Conservation (phyloP, 2,797 vertebrate genomes). For the Hybognathus amarus region DNA sequence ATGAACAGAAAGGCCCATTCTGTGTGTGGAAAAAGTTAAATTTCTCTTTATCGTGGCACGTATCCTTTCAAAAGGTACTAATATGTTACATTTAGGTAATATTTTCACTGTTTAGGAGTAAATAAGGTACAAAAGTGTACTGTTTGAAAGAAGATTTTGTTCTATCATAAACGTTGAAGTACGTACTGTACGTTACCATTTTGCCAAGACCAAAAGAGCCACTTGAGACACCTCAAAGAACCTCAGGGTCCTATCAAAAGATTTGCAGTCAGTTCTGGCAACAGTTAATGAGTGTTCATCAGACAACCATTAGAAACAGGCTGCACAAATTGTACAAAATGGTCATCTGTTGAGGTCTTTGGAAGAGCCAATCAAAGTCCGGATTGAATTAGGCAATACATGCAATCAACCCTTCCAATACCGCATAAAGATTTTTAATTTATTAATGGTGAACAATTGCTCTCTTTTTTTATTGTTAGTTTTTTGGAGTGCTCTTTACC, state of each 20-base stretch:
- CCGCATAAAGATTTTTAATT: neutral
- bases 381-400: neutral
- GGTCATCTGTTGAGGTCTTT: neutral
- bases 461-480: constrained; percentile 72
- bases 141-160: neutral
- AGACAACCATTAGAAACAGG: neutral
- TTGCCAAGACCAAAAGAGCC: neutral
- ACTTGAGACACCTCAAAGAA: neutral
- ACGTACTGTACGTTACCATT: neutral
- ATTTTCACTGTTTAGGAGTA: neutral
- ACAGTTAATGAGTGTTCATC: neutral
- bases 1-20: neutral
- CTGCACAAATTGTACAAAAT: neutral
- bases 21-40: neutral
- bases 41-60: neutral
- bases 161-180: neutral
- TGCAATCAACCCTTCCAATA: neutral
- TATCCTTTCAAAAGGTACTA: neutral
- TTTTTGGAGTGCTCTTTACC: constrained; percentile 87
- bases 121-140: neutral
- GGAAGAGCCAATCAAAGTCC: neutral
- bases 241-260: neutral
- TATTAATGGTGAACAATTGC: neutral
- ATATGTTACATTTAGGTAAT: neutral
- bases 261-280: neutral